A percentile compares a stretch with the other conserved stretches of the same genome.
Conservation (phyloP, 1,140 invertebrate genomes). For the Heterodera carotae region DNA sequence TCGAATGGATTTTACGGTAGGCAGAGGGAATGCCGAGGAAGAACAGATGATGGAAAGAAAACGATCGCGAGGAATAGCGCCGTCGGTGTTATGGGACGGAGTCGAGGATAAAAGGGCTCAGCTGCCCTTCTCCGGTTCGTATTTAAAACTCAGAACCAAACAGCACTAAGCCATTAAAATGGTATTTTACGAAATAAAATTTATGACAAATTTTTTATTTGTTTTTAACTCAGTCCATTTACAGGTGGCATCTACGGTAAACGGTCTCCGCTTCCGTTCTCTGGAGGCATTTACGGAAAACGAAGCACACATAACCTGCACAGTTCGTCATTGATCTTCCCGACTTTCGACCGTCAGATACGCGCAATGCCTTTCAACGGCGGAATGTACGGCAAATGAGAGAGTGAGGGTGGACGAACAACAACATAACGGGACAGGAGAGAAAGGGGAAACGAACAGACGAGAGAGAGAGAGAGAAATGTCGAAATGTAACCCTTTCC, state of each 20-base stretch:
- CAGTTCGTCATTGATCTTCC: constrained; percentile 16
- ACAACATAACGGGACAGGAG: not conserved
- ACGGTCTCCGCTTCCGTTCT: constrained; percentile 44
- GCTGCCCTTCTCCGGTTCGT: constrained; percentile 16
- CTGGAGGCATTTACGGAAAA: constrained; percentile 52
- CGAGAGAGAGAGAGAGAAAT: not conserved
- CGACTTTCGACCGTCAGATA: constrained; percentile 11
- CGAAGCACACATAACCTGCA: constrained; percentile 21
- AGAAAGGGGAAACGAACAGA: not conserved
- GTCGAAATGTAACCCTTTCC: not conserved
- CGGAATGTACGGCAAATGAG: constrained; percentile 30
- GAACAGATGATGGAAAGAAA: not conserved
- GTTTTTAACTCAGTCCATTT: not conserved
- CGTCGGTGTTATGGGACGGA: not conserved
- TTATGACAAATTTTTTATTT: not conserved
- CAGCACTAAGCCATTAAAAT: too few relatives aligned
- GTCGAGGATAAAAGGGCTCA: constrained; percentile 18
- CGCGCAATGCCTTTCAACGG: constrained; percentile 33
- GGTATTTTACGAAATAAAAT: too few relatives aligned
- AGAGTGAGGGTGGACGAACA: not conserved
- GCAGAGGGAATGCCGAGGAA: not conserved
- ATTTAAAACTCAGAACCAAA: not conserved
- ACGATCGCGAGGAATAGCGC: not conserved
- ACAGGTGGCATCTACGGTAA: constrained; percentile 48
- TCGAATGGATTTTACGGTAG: not conserved